phyloP scores from a whole-genome alignment of 2,113 vertebrate genomes.

The Balaenoptera acutorostrata region DNA sequence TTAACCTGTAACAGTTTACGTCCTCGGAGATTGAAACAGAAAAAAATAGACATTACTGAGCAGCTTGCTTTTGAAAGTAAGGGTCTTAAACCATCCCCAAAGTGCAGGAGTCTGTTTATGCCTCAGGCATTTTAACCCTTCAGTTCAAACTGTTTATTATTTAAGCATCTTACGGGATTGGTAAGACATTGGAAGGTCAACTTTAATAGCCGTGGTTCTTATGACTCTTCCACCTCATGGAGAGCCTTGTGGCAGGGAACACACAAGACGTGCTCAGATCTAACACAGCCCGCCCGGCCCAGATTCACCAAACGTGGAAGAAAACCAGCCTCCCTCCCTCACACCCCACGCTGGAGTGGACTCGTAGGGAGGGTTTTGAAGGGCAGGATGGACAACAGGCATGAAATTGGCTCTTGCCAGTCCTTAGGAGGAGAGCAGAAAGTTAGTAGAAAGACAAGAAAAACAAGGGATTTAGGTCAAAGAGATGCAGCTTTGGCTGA shows the following conservation, averaged over 20 bases:
- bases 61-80: not conserved
- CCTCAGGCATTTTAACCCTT: not conserved
- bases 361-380: not conserved
- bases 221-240: not conserved
- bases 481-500: not conserved
- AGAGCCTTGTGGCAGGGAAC: not conserved
- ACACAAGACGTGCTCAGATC: not conserved
- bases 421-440: not conserved
- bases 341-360: accelerated
- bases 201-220: not conserved
- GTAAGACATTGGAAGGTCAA: not conserved
- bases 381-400: not conserved
- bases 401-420: not conserved
- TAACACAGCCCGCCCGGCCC: not conserved
- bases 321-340: not conserved
- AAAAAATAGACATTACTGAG: slow-evolving; percentile 1
- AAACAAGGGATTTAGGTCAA: not conserved
- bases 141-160: not conserved
- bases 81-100: not conserved
- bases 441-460: not conserved
- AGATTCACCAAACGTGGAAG: not conserved
- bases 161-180: not conserved
- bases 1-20: not conserved
- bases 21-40: not conserved
- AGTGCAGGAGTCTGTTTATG: not conserved